A percentile compares a stretch with the other conserved stretches of the same genome.
These are phyloP conservation scores for Odontomachus brunneus DNA, from an alignment of 1,140 invertebrate genomes.

Conservation along the genomic window DNA sequence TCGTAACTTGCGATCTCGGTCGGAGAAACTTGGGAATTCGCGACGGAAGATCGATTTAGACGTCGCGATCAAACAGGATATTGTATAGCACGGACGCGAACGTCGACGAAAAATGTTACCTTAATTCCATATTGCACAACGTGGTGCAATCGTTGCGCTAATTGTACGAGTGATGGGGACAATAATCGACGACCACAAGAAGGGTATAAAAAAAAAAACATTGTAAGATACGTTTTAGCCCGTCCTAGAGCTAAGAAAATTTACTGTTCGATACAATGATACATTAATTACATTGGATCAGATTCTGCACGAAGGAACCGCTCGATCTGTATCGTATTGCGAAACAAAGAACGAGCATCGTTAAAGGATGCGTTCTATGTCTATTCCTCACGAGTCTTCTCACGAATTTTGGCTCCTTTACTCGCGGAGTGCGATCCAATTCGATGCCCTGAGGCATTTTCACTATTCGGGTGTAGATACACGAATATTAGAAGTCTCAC, in stretches of 20 bases:
- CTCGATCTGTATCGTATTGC: conserved; percentile 46
- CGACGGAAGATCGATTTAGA: neutral
- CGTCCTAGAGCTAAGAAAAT: conserved; percentile 23
- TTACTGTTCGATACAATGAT: conserved; percentile 51
- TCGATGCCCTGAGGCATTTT: neutral
- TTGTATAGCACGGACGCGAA: conserved; percentile 32
- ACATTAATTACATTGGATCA: conserved; percentile 8
- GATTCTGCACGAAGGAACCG: conserved; percentile 26
- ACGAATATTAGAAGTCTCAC: conserved; percentile 32
- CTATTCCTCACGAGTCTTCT: neutral
- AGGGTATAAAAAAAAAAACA: conserved; percentile 25
- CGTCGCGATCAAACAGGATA: neutral
- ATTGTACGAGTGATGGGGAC: conserved; percentile 65
- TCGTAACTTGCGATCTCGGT: conserved; percentile 18
- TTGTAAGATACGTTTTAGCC: conserved; percentile 46
- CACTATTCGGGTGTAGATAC: neutral
- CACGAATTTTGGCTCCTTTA: neutral
- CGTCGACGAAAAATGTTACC: conserved; percentile 12
- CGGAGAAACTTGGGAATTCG: conserved; percentile 3
- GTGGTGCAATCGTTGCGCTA: conserved; percentile 40
- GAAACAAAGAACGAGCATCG: conserved; percentile 20
- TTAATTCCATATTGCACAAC: conserved; percentile 41
- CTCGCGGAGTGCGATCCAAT: conserved; percentile 27
- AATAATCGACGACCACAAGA: conserved; percentile 59
- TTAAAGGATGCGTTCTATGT: neutral